Conservation (phyloP, 2,113 vertebrate genomes). For the Acrocephalus kingi region DNA sequence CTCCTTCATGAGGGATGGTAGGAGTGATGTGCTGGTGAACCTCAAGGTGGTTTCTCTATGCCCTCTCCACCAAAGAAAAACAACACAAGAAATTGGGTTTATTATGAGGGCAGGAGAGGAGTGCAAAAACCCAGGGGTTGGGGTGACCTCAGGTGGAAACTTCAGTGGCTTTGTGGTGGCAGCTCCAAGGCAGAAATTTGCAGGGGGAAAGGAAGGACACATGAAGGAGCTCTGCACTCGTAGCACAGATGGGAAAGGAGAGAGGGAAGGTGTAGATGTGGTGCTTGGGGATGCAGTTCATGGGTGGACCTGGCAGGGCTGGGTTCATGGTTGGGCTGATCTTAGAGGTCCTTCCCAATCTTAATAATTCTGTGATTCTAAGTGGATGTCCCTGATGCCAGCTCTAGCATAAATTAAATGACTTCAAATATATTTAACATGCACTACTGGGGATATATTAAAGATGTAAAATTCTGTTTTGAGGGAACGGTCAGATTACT, state of each 20-base stretch:
- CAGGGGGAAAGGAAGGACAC: neutral
- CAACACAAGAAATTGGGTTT: neutral
- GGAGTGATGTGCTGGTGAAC: neutral
- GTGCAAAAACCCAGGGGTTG: rapidly evolving
- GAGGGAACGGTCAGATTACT: neutral
- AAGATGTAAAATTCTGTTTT: neutral
- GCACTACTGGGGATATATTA: neutral
- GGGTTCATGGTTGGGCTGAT: neutral
- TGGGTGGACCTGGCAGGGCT: neutral
- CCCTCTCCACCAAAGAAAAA: neutral
- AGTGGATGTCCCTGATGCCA: neutral
- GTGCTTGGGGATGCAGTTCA: neutral
- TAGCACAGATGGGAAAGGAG: neutral
- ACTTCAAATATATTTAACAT: neutral
- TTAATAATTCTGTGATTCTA: neutral
- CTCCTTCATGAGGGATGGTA: neutral
- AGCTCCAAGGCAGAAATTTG: neutral
- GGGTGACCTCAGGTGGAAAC: neutral
- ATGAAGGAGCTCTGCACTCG: rapidly evolving
- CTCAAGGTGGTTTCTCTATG: neutral
- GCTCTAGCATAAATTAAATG: neutral
- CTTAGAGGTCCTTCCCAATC: neutral
- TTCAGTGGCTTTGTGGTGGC: neutral
- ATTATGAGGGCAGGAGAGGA: neutral
- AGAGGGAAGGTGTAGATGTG: neutral